Base-by-base conservation (phyloP, 35 echinoderm and acorn worm genomes). In the Eucidaris tribuloides region DNA sequence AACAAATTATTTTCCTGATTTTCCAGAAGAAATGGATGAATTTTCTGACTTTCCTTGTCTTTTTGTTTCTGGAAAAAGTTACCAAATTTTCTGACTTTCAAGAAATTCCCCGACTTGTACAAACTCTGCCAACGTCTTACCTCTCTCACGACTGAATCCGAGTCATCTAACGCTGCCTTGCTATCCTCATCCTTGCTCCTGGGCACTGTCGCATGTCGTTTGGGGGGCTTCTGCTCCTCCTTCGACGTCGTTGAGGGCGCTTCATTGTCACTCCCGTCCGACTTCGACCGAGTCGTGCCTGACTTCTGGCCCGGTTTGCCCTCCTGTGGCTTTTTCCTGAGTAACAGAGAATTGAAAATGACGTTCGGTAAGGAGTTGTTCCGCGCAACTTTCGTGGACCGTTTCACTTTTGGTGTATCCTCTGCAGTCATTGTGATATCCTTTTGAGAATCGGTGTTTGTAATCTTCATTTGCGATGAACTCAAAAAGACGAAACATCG, bases 251-350 rank as follows among this genome's bases (percentile, higher is more conserved):
- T 24, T 18, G 68, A 74, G 37, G 68, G 68, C 68, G 13, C 60
- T 36, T 91, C 93, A 17, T 81, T 96, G 84, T 96, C 93, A 33
- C 93, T 96, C 38, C 93, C 89, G 45, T 91, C 93, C 0, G 93
- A 96, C 55, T 79, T 79, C 11, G 93, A 91, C 38, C 93, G 48
- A 14, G 82, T 30, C 37, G 80, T 70, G 5, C 85, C 83, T 58
- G 87, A 87, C 57, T 59, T 30, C 0, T 72, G 52, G 7, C 52
- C 81, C 5, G 44, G 32, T 45, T 65, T 86, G 6, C 58, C 77
- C 44, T 85, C 89, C 36, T 82, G 70, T 18, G 72, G 61, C 45
- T 86, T 91, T 25, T 85, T 85, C 89, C 89, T 91, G 76, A 37
- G 45, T 22, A 49, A 25, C 33, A 83, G 81, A 64, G 56, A 59